These are phyloP conservation scores for Cyclopterus lumpus DNA, from an alignment of 2,797 vertebrate species.

Conservation along the genomic window DNA sequence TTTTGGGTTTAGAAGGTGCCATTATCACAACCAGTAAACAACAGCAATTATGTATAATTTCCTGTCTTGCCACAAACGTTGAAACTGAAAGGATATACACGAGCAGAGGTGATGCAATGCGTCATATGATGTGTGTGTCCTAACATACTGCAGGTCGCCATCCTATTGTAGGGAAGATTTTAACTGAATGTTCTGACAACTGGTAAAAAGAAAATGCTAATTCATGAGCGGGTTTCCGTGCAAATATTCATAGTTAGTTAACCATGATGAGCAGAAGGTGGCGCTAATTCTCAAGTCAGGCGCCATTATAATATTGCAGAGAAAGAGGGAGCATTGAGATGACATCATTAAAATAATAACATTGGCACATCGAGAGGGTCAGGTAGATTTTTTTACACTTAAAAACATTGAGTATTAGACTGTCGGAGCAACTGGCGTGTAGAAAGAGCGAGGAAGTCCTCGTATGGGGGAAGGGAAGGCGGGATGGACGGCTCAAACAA, in stretches of 20 bases:
- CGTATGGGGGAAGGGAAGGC: too few species aligned
- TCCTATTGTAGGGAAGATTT: neutral
- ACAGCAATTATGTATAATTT: conserved; percentile 79
- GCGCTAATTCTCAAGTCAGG: neutral
- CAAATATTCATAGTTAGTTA: neutral
- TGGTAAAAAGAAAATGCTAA: neutral
- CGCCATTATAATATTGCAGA: neutral
- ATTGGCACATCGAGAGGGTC: too few species aligned
- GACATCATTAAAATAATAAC: neutral
- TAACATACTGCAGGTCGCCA: neutral
- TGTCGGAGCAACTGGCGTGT: too few species aligned
- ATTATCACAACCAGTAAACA: conserved; percentile 79
- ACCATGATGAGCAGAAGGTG: neutral
- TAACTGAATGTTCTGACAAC: neutral
- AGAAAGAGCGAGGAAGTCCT: too few species aligned
- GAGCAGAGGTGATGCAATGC: conserved; percentile 39
- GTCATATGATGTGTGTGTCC: neutral
- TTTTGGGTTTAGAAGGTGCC: conserved; percentile 76
- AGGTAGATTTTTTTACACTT: too few species aligned
- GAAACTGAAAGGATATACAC: conserved; percentile 65
- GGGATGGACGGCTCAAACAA: too few species aligned
- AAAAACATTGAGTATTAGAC: too few species aligned
- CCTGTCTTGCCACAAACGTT: conserved; percentile 60
- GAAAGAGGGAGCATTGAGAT: neutral
- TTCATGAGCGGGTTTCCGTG: neutral